These are phyloP conservation scores for Oenanthe oenanthe DNA, from an alignment of 2,113 vertebrate species.

Conservation along the genomic window DNA sequence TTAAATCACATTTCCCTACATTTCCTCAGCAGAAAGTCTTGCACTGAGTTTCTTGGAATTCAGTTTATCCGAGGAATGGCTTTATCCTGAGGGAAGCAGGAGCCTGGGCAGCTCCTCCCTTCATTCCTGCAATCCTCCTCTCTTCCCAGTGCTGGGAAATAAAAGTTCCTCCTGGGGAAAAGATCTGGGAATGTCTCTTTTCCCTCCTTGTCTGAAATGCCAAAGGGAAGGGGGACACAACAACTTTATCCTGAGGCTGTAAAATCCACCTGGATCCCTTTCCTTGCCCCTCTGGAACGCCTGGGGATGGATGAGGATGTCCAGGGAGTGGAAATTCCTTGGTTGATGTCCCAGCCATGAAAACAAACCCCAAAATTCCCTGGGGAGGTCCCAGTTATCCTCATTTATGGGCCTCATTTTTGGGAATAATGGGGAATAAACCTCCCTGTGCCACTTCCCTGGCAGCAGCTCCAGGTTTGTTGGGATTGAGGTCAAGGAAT, in stretches of 20 bases:
- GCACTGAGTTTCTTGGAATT: neutral
- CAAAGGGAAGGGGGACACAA: neutral
- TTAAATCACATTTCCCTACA: neutral
- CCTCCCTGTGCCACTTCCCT: conserved; percentile 72
- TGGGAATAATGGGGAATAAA: conserved; percentile 70
- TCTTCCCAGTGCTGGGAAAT: neutral
- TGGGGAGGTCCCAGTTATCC: conserved; percentile 72
- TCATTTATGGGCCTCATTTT: conserved; percentile 78
- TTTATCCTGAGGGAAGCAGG: neutral
- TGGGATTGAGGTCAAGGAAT: neutral
- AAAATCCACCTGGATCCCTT: neutral
- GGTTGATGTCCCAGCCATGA: conserved; percentile 75
- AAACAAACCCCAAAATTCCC: conserved; percentile 76
- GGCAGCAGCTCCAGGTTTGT: conserved; percentile 54
- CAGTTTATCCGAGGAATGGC: accelerated
- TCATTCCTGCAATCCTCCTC: accelerated
- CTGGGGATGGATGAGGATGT: conserved; percentile 77
- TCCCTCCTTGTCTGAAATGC: neutral
- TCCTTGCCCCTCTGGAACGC: conserved; percentile 50
- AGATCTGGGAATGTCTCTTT: neutral
- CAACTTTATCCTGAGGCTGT: neutral
- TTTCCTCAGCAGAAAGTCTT: neutral
- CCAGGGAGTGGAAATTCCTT: neutral
- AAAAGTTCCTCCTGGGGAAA: neutral
- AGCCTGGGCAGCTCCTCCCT: neutral